Conservation (phyloP, 2,797 vertebrate genomes). For the Anabas testudineus region DNA sequence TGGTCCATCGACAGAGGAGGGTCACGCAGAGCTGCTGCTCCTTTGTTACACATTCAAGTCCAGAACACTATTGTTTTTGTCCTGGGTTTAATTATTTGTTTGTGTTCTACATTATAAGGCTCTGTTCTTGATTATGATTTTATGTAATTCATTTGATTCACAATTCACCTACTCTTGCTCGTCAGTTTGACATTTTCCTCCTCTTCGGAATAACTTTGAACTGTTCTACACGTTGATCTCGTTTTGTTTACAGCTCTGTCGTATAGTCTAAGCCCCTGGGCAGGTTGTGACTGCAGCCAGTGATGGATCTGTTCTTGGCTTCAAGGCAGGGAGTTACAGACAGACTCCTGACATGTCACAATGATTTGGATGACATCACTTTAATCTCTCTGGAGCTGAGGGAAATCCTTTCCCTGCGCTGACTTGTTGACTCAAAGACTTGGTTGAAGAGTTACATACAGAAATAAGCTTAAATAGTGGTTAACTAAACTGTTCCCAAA, state of each 20-base stretch:
- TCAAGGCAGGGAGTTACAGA: constrained; percentile 54
- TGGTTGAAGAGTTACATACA: constrained; percentile 5
- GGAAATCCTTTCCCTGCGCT: constrained; percentile 53
- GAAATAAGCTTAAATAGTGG: constrained; percentile 10
- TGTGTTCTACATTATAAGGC: constrained; percentile 18
- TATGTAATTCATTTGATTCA: not conserved
- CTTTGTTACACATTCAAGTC: constrained; percentile 53
- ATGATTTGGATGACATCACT: constrained; percentile 61
- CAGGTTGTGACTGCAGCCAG: constrained; percentile 37
- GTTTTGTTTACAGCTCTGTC: constrained; percentile 15
- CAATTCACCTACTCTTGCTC: constrained; percentile 1
- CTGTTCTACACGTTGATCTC: constrained; percentile 4
- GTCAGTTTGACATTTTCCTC: constrained; percentile 4
- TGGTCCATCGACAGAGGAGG: constrained; percentile 65
- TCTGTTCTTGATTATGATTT: constrained; percentile 16
- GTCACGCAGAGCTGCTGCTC: constrained; percentile 58
- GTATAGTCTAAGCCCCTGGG: constrained; percentile 35
- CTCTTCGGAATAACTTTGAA: constrained; percentile 7
- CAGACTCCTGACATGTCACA: constrained; percentile 62
- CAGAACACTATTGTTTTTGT: constrained; percentile 60
- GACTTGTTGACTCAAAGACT: constrained; percentile 60
- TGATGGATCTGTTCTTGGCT: constrained; percentile 43
- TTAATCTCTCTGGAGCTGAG: constrained; percentile 30
- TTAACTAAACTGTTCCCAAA: not conserved
- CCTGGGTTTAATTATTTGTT: constrained; percentile 33